Percentiles rank a stretch among this genome's conserved stretches.
These are phyloP conservation scores for Turnix velox DNA, from an alignment of 2,113 vertebrate species.

Conservation along the genomic window DNA sequence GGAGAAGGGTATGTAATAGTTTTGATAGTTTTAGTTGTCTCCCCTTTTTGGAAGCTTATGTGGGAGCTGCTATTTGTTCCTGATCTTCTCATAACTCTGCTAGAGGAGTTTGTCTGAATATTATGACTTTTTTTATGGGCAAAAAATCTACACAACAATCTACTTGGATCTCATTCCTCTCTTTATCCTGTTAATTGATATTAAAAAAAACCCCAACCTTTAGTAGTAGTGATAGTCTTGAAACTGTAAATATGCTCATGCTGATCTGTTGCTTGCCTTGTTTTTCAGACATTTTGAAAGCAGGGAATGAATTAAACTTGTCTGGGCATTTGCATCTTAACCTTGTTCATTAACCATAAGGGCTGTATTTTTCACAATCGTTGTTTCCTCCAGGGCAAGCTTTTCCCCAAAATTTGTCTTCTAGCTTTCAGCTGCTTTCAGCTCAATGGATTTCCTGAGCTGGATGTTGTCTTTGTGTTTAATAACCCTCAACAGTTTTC, in stretches of 20 bases:
- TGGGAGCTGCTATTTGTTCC: background rate
- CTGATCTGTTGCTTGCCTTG: background rate
- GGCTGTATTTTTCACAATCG: background rate
- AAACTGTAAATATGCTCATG: background rate
- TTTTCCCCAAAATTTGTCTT: background rate
- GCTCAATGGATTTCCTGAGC: background rate
- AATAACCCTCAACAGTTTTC: background rate
- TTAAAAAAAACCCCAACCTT: background rate
- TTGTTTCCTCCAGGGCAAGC: too few species aligned
- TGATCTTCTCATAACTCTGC: rapidly evolving
- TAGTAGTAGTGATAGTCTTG: background rate
- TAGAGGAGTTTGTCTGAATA: background rate
- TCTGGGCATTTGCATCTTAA: background rate
- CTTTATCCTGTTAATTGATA: background rate
- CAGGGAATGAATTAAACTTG: background rate
- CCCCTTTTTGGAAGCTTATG: background rate
- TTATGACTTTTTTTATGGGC: background rate
- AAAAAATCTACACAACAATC: background rate
- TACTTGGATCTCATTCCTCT: background rate
- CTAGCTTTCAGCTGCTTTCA: background rate
- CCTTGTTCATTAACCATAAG: background rate
- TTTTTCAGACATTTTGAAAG: background rate
- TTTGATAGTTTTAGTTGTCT: background rate
- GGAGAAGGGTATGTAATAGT: rapidly evolving
- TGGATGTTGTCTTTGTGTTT: background rate